Conservation (phyloP, 2,888 invertebrate genomes). For the Adineta ricciae region DNA sequence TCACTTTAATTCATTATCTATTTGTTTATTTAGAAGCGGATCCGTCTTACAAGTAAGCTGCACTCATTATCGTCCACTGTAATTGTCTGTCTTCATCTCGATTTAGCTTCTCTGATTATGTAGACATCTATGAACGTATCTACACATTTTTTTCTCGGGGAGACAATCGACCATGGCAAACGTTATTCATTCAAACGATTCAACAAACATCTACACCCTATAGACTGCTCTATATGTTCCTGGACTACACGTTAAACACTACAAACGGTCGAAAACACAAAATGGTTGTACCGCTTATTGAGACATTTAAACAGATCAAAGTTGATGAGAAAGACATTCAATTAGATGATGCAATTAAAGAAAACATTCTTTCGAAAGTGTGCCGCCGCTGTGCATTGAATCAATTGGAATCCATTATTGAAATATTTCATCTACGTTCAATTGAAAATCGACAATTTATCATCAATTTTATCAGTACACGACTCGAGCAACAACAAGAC, state of each 20-base stretch:
- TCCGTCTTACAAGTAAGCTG: not conserved
- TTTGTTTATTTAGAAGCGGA: not conserved
- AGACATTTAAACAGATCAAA: not conserved
- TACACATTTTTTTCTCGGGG: not conserved
- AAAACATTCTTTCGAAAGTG: not conserved
- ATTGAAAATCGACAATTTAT: not conserved
- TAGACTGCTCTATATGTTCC: not conserved
- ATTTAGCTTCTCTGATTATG: not conserved
- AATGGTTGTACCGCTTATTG: not conserved
- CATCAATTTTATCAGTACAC: not conserved
- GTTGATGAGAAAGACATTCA: not conserved
- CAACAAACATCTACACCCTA: not conserved
- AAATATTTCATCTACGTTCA: not conserved
- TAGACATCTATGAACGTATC: not conserved
- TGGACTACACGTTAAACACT: not conserved
- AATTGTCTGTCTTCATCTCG: not conserved
- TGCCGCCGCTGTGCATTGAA: not conserved
- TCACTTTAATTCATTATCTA: not conserved
- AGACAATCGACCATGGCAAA: not conserved
- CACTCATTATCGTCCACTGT: not conserved
- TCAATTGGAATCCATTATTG: not conserved
- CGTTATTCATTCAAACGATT: not conserved
- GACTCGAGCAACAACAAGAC: not conserved
- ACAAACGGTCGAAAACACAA: not conserved
- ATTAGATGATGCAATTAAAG: not conserved